phyloP scores from a whole-genome alignment of 2,113 vertebrate species.

The Euleptes europaea region DNA sequence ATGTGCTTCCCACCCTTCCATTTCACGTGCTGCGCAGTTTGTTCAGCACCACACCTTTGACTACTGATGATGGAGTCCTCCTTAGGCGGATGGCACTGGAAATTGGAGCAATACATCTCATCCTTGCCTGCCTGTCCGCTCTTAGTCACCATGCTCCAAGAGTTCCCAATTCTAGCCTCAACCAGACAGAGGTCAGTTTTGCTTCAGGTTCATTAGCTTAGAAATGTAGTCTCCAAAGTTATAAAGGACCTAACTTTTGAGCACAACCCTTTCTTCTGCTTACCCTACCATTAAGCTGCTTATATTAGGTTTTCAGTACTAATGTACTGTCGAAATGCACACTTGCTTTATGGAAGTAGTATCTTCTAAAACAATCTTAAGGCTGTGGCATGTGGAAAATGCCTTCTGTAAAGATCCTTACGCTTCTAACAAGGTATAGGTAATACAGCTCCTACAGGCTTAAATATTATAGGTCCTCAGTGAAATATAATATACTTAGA shows the following conservation, averaged over 20 bases:
- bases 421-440: background rate
- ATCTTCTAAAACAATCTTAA: background rate
- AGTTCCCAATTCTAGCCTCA: slow-evolving; percentile 86
- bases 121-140: slow-evolving; percentile 96
- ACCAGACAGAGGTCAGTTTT: slow-evolving; percentile 85
- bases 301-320: background rate
- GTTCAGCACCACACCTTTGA: slow-evolving; percentile 92
- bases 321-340: background rate
- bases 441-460: background rate
- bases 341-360: background rate
- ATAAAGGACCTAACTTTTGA: background rate
- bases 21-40: slow-evolving; percentile 93
- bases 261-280: background rate
- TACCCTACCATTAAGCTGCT: background rate
- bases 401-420: background rate
- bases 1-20: slow-evolving; percentile 94
- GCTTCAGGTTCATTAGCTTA: background rate
- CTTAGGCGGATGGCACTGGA: slow-evolving; percentile 95
- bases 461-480: background rate
- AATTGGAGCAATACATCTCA: slow-evolving; percentile 95
- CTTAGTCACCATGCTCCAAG: slow-evolving; percentile 95
- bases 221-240: background rate
- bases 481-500: background rate
- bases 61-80: slow-evolving; percentile 94
- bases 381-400: background rate